These are phyloP conservation scores for Pristionchus fissidentatus DNA, from an alignment of 2,888 invertebrate species.

Conservation along the genomic window DNA sequence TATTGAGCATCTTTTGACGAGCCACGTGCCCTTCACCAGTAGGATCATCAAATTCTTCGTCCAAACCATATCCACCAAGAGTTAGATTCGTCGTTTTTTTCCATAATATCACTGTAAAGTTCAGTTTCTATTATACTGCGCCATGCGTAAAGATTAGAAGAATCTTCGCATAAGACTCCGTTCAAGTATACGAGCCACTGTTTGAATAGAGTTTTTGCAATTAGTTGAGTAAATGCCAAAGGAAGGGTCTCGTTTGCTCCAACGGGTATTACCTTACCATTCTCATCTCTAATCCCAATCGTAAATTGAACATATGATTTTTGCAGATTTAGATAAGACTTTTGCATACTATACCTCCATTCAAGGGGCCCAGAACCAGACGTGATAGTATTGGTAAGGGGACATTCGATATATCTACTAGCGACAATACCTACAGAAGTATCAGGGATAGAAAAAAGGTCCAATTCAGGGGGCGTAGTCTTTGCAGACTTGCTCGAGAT, in stretches of 20 bases:
- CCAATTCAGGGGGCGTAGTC: slow-evolving; percentile 30
- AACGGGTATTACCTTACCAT: neutral
- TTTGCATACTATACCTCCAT: neutral
- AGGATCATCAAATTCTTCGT: neutral
- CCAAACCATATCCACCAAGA: slow-evolving; percentile 8
- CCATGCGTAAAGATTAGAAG: slow-evolving; percentile 19
- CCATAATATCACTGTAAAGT: slow-evolving; percentile 8
- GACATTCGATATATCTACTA: slow-evolving; percentile 21
- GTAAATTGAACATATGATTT: too few species aligned
- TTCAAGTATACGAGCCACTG: neutral
- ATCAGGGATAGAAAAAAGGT: slow-evolving; percentile 42
- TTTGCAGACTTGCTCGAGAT: neutral
- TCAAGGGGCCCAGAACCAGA: slow-evolving; percentile 37
- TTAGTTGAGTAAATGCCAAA: neutral
- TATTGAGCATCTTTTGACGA: neutral
- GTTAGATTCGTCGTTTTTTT: slow-evolving; percentile 16
- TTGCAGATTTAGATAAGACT: neutral
- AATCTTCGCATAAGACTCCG: neutral
- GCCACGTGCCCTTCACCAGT: neutral
- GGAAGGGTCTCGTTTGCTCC: neutral
- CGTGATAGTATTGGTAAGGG: neutral
- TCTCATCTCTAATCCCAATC: neutral
- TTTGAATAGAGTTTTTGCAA: too few species aligned
- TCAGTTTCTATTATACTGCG: slow-evolving; percentile 2
- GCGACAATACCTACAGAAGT: slow-evolving; percentile 22